Conservation (phyloP, 2,888 invertebrate species). For the Dusona sp. region DNA sequence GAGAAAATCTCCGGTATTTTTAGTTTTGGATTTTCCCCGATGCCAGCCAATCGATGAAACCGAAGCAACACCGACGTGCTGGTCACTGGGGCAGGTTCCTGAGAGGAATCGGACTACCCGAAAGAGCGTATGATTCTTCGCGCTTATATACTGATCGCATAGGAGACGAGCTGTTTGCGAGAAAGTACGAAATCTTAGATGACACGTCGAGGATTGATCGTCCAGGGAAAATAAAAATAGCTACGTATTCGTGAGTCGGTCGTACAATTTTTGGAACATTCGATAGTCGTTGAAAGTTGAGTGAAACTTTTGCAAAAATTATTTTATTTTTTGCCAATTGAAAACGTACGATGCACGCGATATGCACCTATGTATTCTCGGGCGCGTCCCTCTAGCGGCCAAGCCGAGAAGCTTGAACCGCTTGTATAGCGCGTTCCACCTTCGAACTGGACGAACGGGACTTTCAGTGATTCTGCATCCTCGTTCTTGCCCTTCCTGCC, state of each 20-base stretch:
- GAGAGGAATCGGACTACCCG: constrained; percentile 81
- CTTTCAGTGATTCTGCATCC: neutral
- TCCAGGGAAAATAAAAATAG: neutral
- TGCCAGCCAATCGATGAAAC: constrained; percentile 21
- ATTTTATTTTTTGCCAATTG: neutral
- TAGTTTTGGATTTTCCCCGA: neutral
- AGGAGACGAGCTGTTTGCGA: constrained; percentile 63
- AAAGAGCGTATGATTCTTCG: rapidly evolving
- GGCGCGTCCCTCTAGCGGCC: constrained; percentile 29
- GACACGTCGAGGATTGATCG: neutral
- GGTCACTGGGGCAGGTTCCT: constrained; percentile 76
- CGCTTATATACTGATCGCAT: constrained; percentile 76
- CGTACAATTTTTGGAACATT: constrained; percentile 1
- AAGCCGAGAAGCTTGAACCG: neutral
- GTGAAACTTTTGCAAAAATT: neutral
- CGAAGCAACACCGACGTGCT: constrained; percentile 70
- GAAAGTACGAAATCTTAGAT: constrained; percentile 62
- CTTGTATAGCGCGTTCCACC: constrained; percentile 16
- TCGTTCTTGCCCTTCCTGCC: neutral
- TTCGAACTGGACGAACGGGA: constrained; percentile 7
- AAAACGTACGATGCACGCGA: neutral
- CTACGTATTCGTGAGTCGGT: neutral
- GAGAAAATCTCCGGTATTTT: neutral
- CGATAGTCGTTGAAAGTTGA: neutral
- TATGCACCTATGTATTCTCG: neutral